Evolutionary conservation across 2,888 invertebrate genomes (phyloP), one percentile per base, ranked within the genome.

Genomic region (Pachliopta kotzebuea): DNA sequence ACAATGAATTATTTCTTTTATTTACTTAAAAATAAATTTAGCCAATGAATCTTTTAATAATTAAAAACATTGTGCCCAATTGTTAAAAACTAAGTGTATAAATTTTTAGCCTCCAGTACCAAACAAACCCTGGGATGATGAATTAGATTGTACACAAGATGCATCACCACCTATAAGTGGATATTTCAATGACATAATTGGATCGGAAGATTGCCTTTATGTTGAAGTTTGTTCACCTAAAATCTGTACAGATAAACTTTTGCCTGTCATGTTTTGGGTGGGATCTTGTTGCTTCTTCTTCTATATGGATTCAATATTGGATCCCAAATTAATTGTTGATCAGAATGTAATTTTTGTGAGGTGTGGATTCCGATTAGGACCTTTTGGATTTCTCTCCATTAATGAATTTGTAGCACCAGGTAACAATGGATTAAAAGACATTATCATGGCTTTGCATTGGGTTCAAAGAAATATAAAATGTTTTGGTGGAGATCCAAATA

Each of bases 181-280:
- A 45, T 64, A 29, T 21, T 9, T 68, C 11, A 53, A 70, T 23
- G 59, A 70, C 60, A 58, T 78, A 31, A 65, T 68, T 52, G 88
- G 90, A 49, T 80, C 84, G 37, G 92, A 92, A 78, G 92, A 92
- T 71, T 92, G 92, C 69, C 81, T 92, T 0, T 90, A 88, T 66
- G 74, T 92, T 50, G 87, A 90, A 71, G 74, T 92, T 18, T 79
- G 78, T 31, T 82, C 85, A 42, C 85, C 85, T 67, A 81, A 74
- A 66, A 69, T 85, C 14, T 75, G 79, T 49, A 80, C 86, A 7
- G 73, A 79, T 0, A 78, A 88, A 69, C 82, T 74, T 20, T 72
- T 87, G 71, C 92, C 93, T 29, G 92, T 93, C 2, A 89, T 93
- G 89, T 89, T 93, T 67, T 92, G 89, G 86, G 85, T 92, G 60